Base-by-base conservation (phyloP, 2,888 invertebrate species). In the Ganaspis brasiliensis region DNA sequence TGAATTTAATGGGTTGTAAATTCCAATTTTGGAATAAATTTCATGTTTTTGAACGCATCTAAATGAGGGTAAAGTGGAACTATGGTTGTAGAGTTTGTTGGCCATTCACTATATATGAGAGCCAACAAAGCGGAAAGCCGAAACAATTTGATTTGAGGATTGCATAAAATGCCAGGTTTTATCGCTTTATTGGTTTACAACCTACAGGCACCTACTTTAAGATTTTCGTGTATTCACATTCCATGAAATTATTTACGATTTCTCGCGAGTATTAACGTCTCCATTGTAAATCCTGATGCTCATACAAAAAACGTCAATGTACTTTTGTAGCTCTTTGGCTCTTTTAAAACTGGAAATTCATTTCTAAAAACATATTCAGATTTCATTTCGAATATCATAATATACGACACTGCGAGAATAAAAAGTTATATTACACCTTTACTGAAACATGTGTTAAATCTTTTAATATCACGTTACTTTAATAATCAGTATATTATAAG, bases 151-250 rank as follows among this genome's bases (percentile, higher is more conserved):
- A 67, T 67, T 37, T 40, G 40, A 14, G 63, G 21, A 21, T 76
- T 78, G 61, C 72, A 77, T 77, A 79, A 82, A 82, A 77, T 77
- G 78, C 74, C 73, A 57, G 72, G 75, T 81, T 82, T 79, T 82
- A 82, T 82, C 74, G 79, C 77, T 82, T 82, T 82, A 82, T 80
- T 81, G 79, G 75, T 81, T 82, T 82, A 82, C 73, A 79, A 74
- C 78, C 63, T 67, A 67, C 63, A 40, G 63, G 63, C 40, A n/a
- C 63, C 63, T 40, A 45, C 40, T 67, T 67, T 67, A 67, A 40
- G 21, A 8, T 67, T 67, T 40, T 67, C 24, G 63, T 67, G 63
- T 67, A 40, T 67, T 40, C 24, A 63, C 40, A 63, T 63, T 67
- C 63, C 63, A 45, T 21, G 63, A 67, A 67, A 67, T 67, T 67